Conservation (phyloP, 1,140 invertebrate genomes). For the Drosophila repleta region DNA sequence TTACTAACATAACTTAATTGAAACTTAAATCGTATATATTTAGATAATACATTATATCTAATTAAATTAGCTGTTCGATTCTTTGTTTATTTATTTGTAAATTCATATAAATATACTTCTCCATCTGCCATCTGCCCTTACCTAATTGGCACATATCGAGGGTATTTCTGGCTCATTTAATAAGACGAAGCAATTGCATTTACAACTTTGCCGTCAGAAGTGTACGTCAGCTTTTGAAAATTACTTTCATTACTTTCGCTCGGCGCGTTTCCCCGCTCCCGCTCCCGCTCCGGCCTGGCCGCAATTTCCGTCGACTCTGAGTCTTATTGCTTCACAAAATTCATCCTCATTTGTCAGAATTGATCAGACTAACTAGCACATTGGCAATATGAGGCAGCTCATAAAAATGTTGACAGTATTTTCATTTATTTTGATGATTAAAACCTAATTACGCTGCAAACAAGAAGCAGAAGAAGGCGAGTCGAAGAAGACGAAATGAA, state of each 20-base stretch:
- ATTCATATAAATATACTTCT: not conserved
- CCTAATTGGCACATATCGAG: not conserved
- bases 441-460: conserved; percentile 72
- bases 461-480: not conserved
- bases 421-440: conserved; percentile 62
- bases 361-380: conserved; percentile 55
- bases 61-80: not conserved
- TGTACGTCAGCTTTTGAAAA: conserved; percentile 19
- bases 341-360: conserved; percentile 67
- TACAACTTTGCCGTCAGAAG: not conserved
- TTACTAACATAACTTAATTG: too few relatives aligned
- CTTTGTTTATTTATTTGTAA: not conserved
- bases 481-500: not conserved
- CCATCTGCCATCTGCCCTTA: not conserved
- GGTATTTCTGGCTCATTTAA: conserved; percentile 12
- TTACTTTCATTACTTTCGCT: conserved; percentile 27
- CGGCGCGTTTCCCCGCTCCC: not conserved
- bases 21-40: too few relatives aligned
- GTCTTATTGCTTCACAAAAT: conserved; percentile 33
- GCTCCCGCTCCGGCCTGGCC: too few relatives aligned
- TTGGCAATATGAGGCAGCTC: conserved; percentile 38
- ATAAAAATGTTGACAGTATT: conserved; percentile 26
- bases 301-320: not conserved
- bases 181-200: conserved; percentile 4
- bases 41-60: too few relatives aligned